Conservation (phyloP, 2,113 vertebrate genomes). For the Synchiropus splendidus region DNA sequence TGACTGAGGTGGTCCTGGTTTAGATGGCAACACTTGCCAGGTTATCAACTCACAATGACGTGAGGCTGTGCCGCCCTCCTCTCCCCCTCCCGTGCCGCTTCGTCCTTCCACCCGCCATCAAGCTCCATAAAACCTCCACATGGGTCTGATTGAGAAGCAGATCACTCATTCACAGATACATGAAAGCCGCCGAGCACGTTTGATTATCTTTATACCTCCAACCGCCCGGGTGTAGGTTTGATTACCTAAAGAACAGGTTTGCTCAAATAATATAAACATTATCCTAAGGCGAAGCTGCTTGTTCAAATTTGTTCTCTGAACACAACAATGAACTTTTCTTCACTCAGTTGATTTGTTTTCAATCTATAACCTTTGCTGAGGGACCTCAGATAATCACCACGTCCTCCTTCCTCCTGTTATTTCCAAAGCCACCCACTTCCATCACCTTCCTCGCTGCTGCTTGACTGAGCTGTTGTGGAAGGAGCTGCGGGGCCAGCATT, state of each 20-base stretch:
- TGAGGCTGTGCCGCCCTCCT: no score
- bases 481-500: slow-evolving; percentile 29
- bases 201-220: slow-evolving; percentile 15
- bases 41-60: no score
- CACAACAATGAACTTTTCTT: slow-evolving; percentile 2
- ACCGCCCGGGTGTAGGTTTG: slow-evolving; percentile 9
- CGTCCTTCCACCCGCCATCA: no score
- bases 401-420: slow-evolving; percentile 7
- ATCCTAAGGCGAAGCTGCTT: neutral
- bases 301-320: slow-evolving; percentile 4
- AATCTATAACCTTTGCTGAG: neutral
- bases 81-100: no score
- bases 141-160: slow-evolving; percentile 49
- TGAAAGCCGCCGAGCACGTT: neutral
- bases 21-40: no score
- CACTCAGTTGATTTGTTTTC: slow-evolving; percentile 2
- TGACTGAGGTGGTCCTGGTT: no score
- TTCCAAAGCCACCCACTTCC: slow-evolving; percentile 9
- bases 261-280: slow-evolving; percentile 8
- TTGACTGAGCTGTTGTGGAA: slow-evolving; percentile 28
- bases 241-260: slow-evolving; percentile 13
- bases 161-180: slow-evolving; percentile 15
- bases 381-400: slow-evolving; percentile 10
- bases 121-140: slow-evolving; percentile 52
- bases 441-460: neutral